These are phyloP conservation scores for Asobara japonica DNA, from an alignment of 1,140 invertebrate species.

Conservation along the genomic window DNA sequence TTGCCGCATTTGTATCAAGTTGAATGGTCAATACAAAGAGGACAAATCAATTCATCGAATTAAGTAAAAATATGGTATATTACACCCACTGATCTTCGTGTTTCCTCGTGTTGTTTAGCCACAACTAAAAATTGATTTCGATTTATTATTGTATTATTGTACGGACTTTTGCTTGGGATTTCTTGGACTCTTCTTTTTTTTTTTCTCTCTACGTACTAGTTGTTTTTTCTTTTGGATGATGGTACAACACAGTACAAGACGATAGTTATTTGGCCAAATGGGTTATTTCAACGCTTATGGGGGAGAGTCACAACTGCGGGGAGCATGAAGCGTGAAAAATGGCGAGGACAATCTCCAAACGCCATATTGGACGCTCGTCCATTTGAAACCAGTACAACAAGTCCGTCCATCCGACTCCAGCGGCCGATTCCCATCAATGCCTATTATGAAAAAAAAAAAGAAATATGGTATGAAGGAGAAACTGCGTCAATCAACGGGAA, in stretches of 20 bases:
- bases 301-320: not conserved
- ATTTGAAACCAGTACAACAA: not conserved
- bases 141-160: not conserved
- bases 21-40: constrained; percentile 45
- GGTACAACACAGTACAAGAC: not conserved
- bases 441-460: not conserved
- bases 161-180: not conserved
- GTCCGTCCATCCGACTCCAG: constrained; percentile 33
- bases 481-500: constrained; percentile 2
- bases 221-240: too few species aligned
- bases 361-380: constrained; percentile 35
- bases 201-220: too few species aligned
- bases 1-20: constrained; percentile 63
- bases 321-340: not conserved
- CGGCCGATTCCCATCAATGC: not conserved
- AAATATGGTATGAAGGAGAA: not conserved
- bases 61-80: constrained; percentile 6
- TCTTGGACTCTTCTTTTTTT: too few species aligned
- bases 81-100: constrained; percentile 21
- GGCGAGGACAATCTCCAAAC: not conserved
- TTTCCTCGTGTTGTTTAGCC: constrained; percentile 36
- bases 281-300: not conserved
- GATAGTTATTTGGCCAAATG: not conserved
- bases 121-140: not conserved
- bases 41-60: constrained; percentile 8